A percentile compares a stretch with the other conserved stretches of the same genome.
phyloP scores from a whole-genome alignment of 2,888 invertebrate species.

The Liodrosophila aerea region DNA sequence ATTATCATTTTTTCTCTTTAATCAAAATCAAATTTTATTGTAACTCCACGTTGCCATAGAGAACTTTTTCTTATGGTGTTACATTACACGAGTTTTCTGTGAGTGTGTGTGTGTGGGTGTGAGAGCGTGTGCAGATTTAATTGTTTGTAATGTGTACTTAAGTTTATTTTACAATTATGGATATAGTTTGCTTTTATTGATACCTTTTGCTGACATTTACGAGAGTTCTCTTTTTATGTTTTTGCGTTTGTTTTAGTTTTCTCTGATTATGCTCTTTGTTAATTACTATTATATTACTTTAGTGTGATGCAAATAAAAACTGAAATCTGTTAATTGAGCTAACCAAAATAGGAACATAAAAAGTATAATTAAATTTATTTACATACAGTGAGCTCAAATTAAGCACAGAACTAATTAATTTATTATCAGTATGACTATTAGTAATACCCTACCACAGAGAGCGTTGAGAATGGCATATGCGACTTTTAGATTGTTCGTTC shows the following conservation, averaged over 20 bases:
- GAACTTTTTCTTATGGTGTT: constrained; percentile 27
- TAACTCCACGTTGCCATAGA: constrained; percentile 19
- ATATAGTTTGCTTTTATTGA: constrained; percentile 31
- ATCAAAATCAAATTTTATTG: constrained; percentile 47
- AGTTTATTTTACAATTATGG: constrained; percentile 47
- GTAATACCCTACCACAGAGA: neutral
- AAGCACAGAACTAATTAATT: constrained; percentile 39
- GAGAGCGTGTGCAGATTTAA: constrained; percentile 28
- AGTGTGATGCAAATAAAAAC: constrained; percentile 28
- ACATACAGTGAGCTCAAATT: constrained; percentile 39
- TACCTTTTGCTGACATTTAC: constrained; percentile 38
- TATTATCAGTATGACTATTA: constrained; percentile 29
- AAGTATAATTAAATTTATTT: constrained; percentile 32
- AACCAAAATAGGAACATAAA: constrained; percentile 26
- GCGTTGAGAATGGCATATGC: neutral
- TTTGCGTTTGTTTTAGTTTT: constrained; percentile 5
- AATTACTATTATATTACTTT: neutral
- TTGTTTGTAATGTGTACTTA: constrained; percentile 21
- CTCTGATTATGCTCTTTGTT: constrained; percentile 5
- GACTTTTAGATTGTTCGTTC: no score
- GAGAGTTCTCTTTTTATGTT: constrained; percentile 22
- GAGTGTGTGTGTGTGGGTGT: constrained; percentile 2
- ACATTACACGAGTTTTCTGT: constrained; percentile 35
- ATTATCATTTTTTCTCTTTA: constrained; percentile 35
- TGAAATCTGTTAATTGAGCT: constrained; percentile 40